These are phyloP conservation scores for Platalea minor DNA, from an alignment of 2,797 vertebrate genomes.

Conservation along the genomic window DNA sequence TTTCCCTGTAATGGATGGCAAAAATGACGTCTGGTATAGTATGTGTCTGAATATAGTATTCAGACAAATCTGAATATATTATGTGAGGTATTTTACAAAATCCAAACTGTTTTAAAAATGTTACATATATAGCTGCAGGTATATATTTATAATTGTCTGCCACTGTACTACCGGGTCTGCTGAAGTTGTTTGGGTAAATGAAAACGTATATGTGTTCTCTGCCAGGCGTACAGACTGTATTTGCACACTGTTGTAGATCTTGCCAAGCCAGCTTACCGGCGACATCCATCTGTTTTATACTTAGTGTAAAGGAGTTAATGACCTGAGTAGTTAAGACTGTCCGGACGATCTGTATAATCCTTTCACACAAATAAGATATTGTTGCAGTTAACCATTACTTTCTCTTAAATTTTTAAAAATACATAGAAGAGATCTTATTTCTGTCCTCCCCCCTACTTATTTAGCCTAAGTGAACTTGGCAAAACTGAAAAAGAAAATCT, in stretches of 20 bases:
- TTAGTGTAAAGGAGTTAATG: conserved; percentile 46
- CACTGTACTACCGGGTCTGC: neutral
- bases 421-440: neutral
- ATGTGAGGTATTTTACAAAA: neutral
- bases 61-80: neutral
- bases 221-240: neutral
- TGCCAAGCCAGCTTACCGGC: neutral
- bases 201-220: neutral
- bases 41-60: neutral
- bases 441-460: neutral
- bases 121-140: neutral
- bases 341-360: conserved; percentile 33
- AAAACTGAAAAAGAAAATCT: neutral
- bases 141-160: neutral
- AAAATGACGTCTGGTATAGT: neutral
- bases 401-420: neutral
- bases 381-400: neutral
- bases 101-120: neutral
- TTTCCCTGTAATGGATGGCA: neutral
- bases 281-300: neutral
- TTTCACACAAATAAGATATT: neutral
- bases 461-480: neutral
- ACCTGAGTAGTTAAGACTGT: conserved; percentile 37
- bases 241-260: neutral
- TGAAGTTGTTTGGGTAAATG: neutral